phyloP scores from a whole-genome alignment of 1,140 invertebrate genomes.

The Aradophagus sp. region DNA sequence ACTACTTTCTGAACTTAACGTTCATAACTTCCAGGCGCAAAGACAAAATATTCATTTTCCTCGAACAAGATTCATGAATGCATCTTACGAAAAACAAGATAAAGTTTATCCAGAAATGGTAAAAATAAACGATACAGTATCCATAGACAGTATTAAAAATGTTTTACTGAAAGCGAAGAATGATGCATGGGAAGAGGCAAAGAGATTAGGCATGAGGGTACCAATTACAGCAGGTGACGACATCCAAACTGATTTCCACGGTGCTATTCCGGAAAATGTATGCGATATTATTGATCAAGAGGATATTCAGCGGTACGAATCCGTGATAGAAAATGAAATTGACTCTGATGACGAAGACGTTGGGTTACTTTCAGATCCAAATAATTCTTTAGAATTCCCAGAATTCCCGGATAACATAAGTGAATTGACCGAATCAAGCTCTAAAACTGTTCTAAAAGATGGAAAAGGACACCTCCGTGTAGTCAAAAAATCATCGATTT shows the following conservation, averaged over 20 bases:
- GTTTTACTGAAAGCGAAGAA: conserved; percentile 12
- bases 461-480: too few relatives aligned
- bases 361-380: background rate
- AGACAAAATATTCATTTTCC: conserved; percentile 9
- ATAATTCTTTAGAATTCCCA: conserved; percentile 1
- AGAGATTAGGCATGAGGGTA: background rate
- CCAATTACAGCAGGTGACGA: conserved; percentile 3
- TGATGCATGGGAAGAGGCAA: conserved; percentile 1
- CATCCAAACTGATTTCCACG: conserved; percentile 11
- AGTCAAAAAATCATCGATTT: too few relatives aligned
- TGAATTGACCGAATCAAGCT: background rate
- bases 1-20: too few relatives aligned
- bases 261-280: background rate
- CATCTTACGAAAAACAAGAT: conserved; percentile 7
- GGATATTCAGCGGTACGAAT: conserved; percentile 10
- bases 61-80: conserved; percentile 5
- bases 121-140: conserved; percentile 8
- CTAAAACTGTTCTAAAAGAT: too few relatives aligned
- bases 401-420: background rate
- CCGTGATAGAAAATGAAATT: conserved; percentile 1
- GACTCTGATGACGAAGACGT: conserved; percentile 13
- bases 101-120: conserved; percentile 1
- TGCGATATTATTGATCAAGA: conserved; percentile 8
- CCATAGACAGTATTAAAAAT: conserved; percentile 1
- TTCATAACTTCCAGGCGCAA: background rate